Conservation (phyloP, 2,797 vertebrate species). For the Anolis apletophallus region DNA sequence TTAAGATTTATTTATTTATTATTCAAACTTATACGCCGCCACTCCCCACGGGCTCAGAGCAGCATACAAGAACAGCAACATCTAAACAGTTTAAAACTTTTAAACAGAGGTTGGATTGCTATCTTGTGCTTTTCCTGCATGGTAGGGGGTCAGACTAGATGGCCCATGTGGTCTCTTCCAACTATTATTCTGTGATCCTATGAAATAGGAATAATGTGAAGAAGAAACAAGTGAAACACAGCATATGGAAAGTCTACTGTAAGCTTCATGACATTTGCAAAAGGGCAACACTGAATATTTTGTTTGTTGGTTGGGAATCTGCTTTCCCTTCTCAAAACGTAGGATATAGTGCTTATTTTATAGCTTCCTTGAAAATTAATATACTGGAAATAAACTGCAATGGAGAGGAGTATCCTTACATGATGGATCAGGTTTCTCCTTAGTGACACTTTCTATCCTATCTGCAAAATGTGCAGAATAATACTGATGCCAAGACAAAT, state of each 20-base stretch:
- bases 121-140: too few relatives aligned
- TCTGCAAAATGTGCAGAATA: background rate
- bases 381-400: background rate
- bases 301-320: background rate
- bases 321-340: background rate
- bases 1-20: too few relatives aligned
- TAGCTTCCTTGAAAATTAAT: background rate
- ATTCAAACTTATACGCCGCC: too few relatives aligned
- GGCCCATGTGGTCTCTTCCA: too few relatives aligned
- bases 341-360: background rate
- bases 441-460: background rate
- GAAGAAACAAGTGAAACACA: background rate
- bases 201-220: background rate
- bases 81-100: too few relatives aligned
- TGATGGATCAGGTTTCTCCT: background rate
- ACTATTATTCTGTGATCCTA: too few relatives aligned
- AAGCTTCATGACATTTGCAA: background rate
- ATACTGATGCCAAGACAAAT: background rate
- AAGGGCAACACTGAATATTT: background rate
- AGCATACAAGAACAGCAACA: too few relatives aligned
- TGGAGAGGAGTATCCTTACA: too few relatives aligned
- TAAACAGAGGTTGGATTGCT: too few relatives aligned
- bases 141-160: too few relatives aligned
- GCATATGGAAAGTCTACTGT: background rate
- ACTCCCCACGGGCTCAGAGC: too few relatives aligned